Base-by-base conservation (phyloP, 2,113 vertebrate genomes). In the Barnardius zonarius region DNA sequence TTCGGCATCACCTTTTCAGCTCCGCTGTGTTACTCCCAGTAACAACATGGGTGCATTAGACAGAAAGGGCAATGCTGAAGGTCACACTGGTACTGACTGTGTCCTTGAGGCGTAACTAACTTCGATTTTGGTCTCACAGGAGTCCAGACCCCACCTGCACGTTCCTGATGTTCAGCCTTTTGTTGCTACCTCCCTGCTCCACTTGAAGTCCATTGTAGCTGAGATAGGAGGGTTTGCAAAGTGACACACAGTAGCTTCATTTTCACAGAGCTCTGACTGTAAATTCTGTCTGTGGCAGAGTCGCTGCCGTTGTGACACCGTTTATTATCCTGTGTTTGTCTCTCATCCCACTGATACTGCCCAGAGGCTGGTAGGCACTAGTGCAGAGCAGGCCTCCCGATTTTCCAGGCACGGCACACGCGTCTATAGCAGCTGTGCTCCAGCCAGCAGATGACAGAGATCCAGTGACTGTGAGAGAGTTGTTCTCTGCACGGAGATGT, bases 401-500 rank as follows among this genome's bases (percentile, higher is more conserved):
- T 39, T 83, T 66, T 59, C 69, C 4, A 1, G 8, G 55, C 81
- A 43, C 76, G 37, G n/a, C 37, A 4, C 41, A 18, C 8, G 15
- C 11, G 54, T 63, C 12, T 9, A 0, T 17, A 35, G 44, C 57
- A 30, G 5, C 24, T 62, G 77, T 91, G 85, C 57, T 89, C 48
- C 78, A 75, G 74, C 33, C 19, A 7, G 7, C 54, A 39, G 67
- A 6, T 44, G 70, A 49, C 30, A 87, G 82, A 41, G 44, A 51
- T 70, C 81, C 88, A 88, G 83, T 81, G 90, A 75, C 73, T 88
- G 72, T 81, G 90, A 92, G 94, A 84, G 85, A 88, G 66, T 37
- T 3, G 1, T 52, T 31, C 57, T 96, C 90, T 92, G 93, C 93
- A 75, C 62, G 55, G 80, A 93, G 68, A 63, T 52, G 90, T 51